Evolutionary conservation across 1,140 invertebrate genomes (phyloP), one percentile per base, ranked within the genome.

Genomic region (Drosophila suzukii): DNA sequence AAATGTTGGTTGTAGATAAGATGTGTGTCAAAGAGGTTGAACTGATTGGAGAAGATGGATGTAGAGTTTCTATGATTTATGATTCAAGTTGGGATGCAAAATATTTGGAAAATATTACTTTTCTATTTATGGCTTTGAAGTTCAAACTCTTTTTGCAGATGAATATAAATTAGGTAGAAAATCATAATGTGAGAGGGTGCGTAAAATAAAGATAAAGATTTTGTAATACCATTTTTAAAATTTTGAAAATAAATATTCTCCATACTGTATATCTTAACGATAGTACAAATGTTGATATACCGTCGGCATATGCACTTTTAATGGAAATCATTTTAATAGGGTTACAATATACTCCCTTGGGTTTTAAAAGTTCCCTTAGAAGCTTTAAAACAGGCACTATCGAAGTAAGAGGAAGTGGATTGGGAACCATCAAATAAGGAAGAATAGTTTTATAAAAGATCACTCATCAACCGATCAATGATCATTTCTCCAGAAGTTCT

Each of bases 21-120:
- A 44, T 39, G 27, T 34, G 51, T 74, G 71, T 55, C 51, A 17
- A 47, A 51, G 36, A 39, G 57, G 39, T 55, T 73, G 30, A 54
- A 53, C 12, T 36, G 38, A 73, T 46, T 55, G 20, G 41, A 32
- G 38, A 46, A 36, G 36, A 57, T 55, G 38, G 5, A 8, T 55
- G 30, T 11, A 51, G 17, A 53, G 32, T 17, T 6, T 39, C 8
- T 20, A 41, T 11, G 30, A 70, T 61, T 41, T 51, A 17, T 60
- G 20, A 6, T 1, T 6, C 0, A 6, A 38, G 10, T 15, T 66
- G 15, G 4, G 3, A 13, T 32, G 15, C 57, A 12, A 12, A 49
- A 3, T 41, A 63, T 24, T 50, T 13, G 11, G 3, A 0, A 3
- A 20, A n/a, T 1, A 36, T 17, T 63, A 32, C 24, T 27, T 8